Percentiles rank a stretch among this genome's conserved stretches.
Conservation (phyloP, 2,888 invertebrate genomes). For the Cataglyphis altisquamis region DNA sequence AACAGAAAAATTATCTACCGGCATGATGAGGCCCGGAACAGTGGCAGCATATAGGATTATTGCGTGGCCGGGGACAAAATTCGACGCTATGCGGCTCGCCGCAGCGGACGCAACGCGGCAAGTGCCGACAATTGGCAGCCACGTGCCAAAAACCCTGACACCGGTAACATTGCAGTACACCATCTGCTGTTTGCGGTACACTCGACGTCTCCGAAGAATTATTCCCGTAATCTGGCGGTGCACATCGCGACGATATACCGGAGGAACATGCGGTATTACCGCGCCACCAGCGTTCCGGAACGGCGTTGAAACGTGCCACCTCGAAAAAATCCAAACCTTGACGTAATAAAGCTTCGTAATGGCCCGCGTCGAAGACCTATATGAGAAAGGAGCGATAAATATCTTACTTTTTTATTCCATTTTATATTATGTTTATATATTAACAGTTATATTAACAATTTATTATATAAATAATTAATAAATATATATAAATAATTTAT, state of each 20-base stretch:
- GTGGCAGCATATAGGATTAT: conserved; percentile 87
- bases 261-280: conserved; percentile 25
- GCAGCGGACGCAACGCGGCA: conserved; percentile 87
- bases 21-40: conserved; percentile 88
- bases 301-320: conserved; percentile 85
- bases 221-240: conserved; percentile 41
- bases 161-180: conserved; percentile 87
- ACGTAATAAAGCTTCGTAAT: conserved; percentile 86
- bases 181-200: conserved; percentile 81
- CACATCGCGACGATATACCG: conserved; percentile 60
- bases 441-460: neutral
- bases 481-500: too few relatives aligned
- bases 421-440: neutral
- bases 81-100: conserved; percentile 87
- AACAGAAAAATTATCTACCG: conserved; percentile 79
- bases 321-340: conserved; percentile 87
- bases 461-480: too few relatives aligned
- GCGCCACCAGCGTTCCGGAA: conserved; percentile 85
- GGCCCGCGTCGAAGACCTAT: conserved; percentile 85
- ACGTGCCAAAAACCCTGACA: conserved; percentile 88
- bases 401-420: neutral
- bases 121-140: conserved; percentile 86
- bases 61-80: conserved; percentile 86
- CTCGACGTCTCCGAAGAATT: conserved; percentile 67
- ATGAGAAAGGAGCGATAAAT: neutral